Evolutionary conservation across 2,888 invertebrate genomes (phyloP).

Genomic region (Drosophila monieri): DNA sequence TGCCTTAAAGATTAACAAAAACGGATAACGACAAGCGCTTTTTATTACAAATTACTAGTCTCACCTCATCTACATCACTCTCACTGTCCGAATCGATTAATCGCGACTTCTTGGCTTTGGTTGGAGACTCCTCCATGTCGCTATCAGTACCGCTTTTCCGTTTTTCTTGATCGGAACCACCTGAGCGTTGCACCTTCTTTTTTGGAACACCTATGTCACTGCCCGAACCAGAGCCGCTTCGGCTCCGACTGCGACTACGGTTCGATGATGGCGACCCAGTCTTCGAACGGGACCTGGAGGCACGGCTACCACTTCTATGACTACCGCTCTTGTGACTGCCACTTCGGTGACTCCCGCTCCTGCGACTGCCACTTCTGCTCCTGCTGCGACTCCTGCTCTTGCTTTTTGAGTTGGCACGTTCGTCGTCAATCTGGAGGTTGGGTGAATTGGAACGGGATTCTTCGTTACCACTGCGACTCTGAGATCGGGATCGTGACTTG

Average conservation of each 20-base stretch:
- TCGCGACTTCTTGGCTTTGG: slow-evolving; percentile 85
- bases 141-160: slow-evolving; percentile 80
- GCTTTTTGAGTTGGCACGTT: slow-evolving; percentile 80
- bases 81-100: slow-evolving; percentile 90
- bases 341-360: slow-evolving; percentile 23
- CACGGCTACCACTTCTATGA: slow-evolving; percentile 60
- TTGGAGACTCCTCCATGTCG: slow-evolving; percentile 53
- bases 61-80: slow-evolving; percentile 85
- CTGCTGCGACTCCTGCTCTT: slow-evolving; percentile 69
- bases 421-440: slow-evolving; percentile 85
- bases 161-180: slow-evolving; percentile 84
- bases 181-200: slow-evolving; percentile 83
- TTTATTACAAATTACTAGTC: neutral
- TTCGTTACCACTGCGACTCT: slow-evolving; percentile 58
- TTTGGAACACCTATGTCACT: slow-evolving; percentile 80
- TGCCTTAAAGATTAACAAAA: slow-evolving; percentile 23
- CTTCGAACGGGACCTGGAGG: slow-evolving; percentile 62
- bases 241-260: slow-evolving; percentile 55
- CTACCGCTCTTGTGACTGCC: slow-evolving; percentile 78
- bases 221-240: slow-evolving; percentile 80
- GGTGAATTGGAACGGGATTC: slow-evolving; percentile 85
- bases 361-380: slow-evolving; percentile 51
- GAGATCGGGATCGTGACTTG: slow-evolving; percentile 27
- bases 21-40: neutral
- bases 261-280: slow-evolving; percentile 43